Percentiles rank a stretch among this genome's conserved stretches.
Evolutionary conservation across 2,797 vertebrate genomes (phyloP).

Genomic region (Bovichtus diacanthus): DNA sequence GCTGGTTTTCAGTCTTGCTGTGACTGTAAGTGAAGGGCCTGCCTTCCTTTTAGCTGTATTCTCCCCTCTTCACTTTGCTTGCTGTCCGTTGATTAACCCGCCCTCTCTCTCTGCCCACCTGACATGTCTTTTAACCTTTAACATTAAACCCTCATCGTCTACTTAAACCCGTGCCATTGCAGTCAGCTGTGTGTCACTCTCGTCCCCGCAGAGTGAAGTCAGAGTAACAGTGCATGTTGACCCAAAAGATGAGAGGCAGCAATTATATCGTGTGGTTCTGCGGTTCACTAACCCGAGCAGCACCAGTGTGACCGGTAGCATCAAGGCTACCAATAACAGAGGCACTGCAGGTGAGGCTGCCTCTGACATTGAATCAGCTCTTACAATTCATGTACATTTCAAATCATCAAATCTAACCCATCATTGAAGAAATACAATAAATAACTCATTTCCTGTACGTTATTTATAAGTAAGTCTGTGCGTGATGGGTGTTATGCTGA

Average conservation of each 20-base stretch:
- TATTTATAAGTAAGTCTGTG: background rate
- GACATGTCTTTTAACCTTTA: constrained; percentile 32
- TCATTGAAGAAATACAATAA: background rate
- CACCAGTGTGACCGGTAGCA: constrained; percentile 80
- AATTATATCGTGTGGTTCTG: constrained; percentile 90
- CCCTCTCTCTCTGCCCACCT: constrained; percentile 32
- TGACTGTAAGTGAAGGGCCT: constrained; percentile 88
- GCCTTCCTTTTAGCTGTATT: constrained; percentile 52
- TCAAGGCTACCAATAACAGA: constrained; percentile 84
- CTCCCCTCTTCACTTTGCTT: constrained; percentile 35
- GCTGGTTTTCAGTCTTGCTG: constrained; percentile 86
- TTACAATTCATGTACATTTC: constrained; percentile 3
- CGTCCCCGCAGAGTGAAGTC: constrained; percentile 91
- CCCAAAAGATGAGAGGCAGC: constrained; percentile 82
- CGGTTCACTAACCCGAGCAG: constrained; percentile 89
- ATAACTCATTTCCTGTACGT: constrained; percentile 9
- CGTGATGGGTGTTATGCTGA: constrained; percentile 6
- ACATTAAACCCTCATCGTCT: constrained; percentile 24
- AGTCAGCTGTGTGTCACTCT: constrained; percentile 73
- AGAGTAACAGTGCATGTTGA: constrained; percentile 89
- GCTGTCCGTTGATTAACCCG: constrained; percentile 54
- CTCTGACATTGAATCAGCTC: constrained; percentile 25
- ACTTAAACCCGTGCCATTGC: constrained; percentile 20
- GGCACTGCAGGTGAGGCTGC: constrained; percentile 86
- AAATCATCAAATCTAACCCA: constrained; percentile 37